A percentile compares a stretch with the other conserved stretches of the same genome.
Evolutionary conservation across 2,888 invertebrate genomes (phyloP).

Genomic region (Phengaris arion): DNA sequence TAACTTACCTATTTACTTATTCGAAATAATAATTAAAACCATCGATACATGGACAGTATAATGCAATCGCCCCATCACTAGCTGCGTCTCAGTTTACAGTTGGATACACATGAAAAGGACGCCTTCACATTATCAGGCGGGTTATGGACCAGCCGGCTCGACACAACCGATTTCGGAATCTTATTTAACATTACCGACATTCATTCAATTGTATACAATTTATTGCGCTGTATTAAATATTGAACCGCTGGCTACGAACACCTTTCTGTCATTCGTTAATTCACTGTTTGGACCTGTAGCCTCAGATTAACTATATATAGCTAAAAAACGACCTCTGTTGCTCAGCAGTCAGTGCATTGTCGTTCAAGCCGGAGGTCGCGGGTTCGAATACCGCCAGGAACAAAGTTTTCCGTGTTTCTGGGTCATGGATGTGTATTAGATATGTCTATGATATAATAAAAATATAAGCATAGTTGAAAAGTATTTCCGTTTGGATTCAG

Average conservation of each 20-base stretch:
- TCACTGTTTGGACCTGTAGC: not conserved
- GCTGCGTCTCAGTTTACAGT: conserved; percentile 25
- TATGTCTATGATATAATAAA: no score
- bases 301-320: no score
- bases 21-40: not conserved
- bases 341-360: no score
- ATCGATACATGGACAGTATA: conserved; percentile 2
- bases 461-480: no score
- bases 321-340: no score
- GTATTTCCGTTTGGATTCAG: no score
- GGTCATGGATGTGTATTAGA: no score
- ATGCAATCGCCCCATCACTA: not conserved
- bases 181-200: conserved; percentile 24
- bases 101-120: conserved; percentile 28
- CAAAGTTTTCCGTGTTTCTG: no score
- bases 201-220: conserved; percentile 17
- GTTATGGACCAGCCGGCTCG: conserved; percentile 27
- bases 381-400: no score
- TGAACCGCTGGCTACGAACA: not conserved
- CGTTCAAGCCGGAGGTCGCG: no score
- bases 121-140: conserved; percentile 26
- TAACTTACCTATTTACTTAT: not conserved
- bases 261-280: not conserved
- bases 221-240: conserved; percentile 6
- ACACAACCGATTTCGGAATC: conserved; percentile 27